Percentiles rank a stretch among this genome's conserved stretches.
These are phyloP conservation scores for Umimayanthus kanabou DNA, from an alignment of 92 coral and sea anemone species.

Conservation along the genomic window DNA sequence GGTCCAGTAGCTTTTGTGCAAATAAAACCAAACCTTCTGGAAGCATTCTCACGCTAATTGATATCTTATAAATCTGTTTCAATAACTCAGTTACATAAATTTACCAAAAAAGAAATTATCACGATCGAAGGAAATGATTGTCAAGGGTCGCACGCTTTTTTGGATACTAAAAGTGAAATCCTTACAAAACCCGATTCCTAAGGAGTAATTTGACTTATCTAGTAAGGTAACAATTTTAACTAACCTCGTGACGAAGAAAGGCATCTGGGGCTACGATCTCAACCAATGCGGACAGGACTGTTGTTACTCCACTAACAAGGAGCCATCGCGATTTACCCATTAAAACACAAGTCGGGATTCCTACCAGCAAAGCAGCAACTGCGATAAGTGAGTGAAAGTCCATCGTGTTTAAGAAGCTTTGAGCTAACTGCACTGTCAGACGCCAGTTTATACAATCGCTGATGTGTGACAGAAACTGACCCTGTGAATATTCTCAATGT, in stretches of 20 bases:
- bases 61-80: too few species aligned
- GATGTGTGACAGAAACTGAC: neutral
- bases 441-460: neutral
- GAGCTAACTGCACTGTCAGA: neutral
- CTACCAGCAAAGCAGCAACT: neutral
- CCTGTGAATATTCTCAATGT: too few species aligned
- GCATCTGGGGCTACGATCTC: neutral
- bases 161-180: neutral
- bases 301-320: slow-evolving; percentile 7
- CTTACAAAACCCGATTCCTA: neutral
- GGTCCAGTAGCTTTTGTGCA: neutral
- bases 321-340: slow-evolving; percentile 23
- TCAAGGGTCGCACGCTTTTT: neutral
- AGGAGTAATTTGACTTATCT: too few species aligned
- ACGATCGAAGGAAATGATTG: neutral
- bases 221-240: neutral
- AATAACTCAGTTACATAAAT: neutral
- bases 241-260: slow-evolving; percentile 14
- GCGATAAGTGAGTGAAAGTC: slow-evolving; percentile 9
- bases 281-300: neutral
- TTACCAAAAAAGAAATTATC: neutral
- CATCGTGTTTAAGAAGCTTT: neutral
- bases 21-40: neutral
- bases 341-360: slow-evolving; percentile 3
- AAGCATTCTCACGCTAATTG: neutral